Base-by-base conservation (phyloP, 1,140 invertebrate species). In the Psix sp. region DNA sequence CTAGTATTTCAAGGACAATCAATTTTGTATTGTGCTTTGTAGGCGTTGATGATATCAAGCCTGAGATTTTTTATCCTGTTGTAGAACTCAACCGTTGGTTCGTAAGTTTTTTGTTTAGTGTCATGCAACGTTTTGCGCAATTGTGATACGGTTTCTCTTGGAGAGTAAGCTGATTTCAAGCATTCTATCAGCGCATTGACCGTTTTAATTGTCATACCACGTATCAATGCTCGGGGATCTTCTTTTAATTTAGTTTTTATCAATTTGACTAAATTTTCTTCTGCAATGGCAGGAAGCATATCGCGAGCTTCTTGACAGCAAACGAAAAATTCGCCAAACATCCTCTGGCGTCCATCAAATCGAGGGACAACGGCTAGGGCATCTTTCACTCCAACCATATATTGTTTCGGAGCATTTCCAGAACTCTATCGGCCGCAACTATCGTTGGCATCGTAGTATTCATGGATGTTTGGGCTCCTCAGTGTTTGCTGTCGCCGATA, bases 51-150 rank as follows among this genome's bases (percentile, higher is more conserved):
- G 1, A 66, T 48, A 3, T 56, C 35, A 0, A 56, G 11, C 20
- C 21, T 56, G 2, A 35, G 13, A 48, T 70, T 60, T 36, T 54
- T 62, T 15, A 52, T 18, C 14, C 26, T 38, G 24, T 54, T 54
- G n/a, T 62, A 54, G 33, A 54, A 74, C n/a, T 66, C 62, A 1
- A 74, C 43, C 0, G 54, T 66, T 18, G 46, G 10, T 36, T 57
- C 54, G 14, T 40, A 31, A n/a, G 0, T 9, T 40, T 40, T 31
- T 33, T 54, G 51, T 20, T 17, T 18, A 9, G 24, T n/a, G 11
- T 65, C 43, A 21, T 48, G 33, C 0, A 65, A 5, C 9, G 17
- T 18, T 49, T 29, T 57, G 1, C 60, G 11, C 11, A 73, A 24
- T n/a, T 52, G 29, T 0, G 31, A 16, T 1, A 13, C 14, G 0